phyloP scores from a whole-genome alignment of 2,888 invertebrate genomes.

The Parnassius apollo region DNA sequence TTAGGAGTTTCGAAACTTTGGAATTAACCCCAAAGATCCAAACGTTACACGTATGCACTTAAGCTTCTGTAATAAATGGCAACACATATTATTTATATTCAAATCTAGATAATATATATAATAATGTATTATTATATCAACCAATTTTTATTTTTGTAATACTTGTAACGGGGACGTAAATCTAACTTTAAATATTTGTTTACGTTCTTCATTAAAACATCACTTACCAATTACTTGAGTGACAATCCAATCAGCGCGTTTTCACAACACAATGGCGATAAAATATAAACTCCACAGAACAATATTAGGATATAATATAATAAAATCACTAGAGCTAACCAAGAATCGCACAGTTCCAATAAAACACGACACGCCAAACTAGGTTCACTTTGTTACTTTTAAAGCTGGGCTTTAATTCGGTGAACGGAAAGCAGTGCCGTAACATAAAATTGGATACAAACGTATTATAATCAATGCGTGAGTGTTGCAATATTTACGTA shows the following conservation, averaged over 20 bases:
- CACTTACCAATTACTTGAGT: constrained; percentile 50
- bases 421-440: constrained; percentile 40
- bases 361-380: constrained; percentile 48
- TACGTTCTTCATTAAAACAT: constrained; percentile 8
- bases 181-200: constrained; percentile 14
- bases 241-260: constrained; percentile 71
- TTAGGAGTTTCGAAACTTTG: constrained; percentile 16
- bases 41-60: constrained; percentile 13
- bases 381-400: constrained; percentile 39
- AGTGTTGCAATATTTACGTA: constrained; percentile 79
- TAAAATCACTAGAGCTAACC: constrained; percentile 70
- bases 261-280: constrained; percentile 69
- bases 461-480: constrained; percentile 72
- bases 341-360: constrained; percentile 65
- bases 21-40: constrained; percentile 23
- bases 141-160: neutral
- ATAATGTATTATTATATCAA: neutral
- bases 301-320: constrained; percentile 64
- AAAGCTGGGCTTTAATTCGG: constrained; percentile 33
- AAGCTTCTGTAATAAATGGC: constrained; percentile 21
- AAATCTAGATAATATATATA: constrained; percentile 3
- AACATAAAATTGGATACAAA: constrained; percentile 49
- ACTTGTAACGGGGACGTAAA: too few relatives aligned
- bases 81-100: constrained; percentile 9
- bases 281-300: constrained; percentile 53